A percentile compares a stretch with the other conserved stretches of the same genome.
Evolutionary conservation across 2,113 vertebrate genomes (phyloP).

Genomic region (Cyanoderma ruficeps): DNA sequence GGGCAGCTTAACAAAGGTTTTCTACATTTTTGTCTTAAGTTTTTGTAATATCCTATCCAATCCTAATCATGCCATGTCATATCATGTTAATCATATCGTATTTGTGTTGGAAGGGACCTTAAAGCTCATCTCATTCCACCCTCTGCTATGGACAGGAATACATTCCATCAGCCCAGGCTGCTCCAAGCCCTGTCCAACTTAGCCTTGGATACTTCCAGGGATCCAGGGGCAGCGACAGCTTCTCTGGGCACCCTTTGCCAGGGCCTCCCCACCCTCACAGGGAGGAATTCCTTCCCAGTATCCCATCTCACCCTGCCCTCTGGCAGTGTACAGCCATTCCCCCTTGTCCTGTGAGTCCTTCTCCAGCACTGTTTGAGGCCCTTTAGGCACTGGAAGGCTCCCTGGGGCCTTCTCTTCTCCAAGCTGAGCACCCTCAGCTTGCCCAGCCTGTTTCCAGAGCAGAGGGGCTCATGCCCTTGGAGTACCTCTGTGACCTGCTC

Average conservation of each 20-base stretch:
- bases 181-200: rapidly evolving
- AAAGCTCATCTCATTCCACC: rapidly evolving
- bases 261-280: rapidly evolving
- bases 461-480: rapidly evolving
- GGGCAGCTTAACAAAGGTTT: not conserved
- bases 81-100: not conserved
- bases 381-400: not conserved
- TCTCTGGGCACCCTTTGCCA: not conserved
- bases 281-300: rapidly evolving
- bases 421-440: not conserved
- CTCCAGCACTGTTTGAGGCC: not conserved
- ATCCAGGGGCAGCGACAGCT: not conserved
- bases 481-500: not conserved
- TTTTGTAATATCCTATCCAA: not conserved
- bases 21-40: not conserved
- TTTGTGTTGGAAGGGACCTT: not conserved
- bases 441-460: not conserved
- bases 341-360: too few species aligned
- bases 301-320: rapidly evolving
- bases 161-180: rapidly evolving
- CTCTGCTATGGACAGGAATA: not conserved
- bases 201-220: not conserved
- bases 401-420: not conserved
- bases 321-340: not conserved
- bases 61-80: not conserved